Evolutionary conservation across 2,113 vertebrate species (phyloP).

Genomic region (Myotis brandtii): DNA sequence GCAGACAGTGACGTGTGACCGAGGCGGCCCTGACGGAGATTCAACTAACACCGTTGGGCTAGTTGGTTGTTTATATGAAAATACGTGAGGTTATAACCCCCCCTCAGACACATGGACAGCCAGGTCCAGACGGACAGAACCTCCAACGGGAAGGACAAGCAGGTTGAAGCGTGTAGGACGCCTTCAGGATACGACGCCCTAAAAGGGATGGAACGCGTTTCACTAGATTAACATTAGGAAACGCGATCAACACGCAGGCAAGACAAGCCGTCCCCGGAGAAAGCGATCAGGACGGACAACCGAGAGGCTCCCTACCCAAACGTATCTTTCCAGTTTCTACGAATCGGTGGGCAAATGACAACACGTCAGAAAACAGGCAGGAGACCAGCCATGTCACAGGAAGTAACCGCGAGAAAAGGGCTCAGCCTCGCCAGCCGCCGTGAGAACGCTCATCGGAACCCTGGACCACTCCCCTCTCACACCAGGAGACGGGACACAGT

Average conservation of each 20-base stretch:
- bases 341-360: neutral
- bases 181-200: neutral
- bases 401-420: neutral
- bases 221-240: neutral
- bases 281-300: neutral
- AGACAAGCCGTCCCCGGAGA: neutral
- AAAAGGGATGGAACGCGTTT: neutral
- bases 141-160: neutral
- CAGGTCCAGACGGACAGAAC: neutral
- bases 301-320: neutral
- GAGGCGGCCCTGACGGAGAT: neutral
- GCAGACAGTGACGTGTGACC: neutral
- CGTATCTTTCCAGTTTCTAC: neutral
- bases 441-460: neutral
- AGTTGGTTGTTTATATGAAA: neutral
- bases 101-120: neutral
- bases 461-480: neutral
- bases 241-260: neutral
- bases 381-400: neutral
- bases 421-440: neutral
- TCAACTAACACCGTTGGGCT: neutral
- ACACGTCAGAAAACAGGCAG: neutral
- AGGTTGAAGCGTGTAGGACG: neutral
- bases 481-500: neutral
- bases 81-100: neutral